Evolutionary conservation across 2,113 vertebrate genomes (phyloP).

Genomic region (Periophthalmodon schlosseri): DNA sequence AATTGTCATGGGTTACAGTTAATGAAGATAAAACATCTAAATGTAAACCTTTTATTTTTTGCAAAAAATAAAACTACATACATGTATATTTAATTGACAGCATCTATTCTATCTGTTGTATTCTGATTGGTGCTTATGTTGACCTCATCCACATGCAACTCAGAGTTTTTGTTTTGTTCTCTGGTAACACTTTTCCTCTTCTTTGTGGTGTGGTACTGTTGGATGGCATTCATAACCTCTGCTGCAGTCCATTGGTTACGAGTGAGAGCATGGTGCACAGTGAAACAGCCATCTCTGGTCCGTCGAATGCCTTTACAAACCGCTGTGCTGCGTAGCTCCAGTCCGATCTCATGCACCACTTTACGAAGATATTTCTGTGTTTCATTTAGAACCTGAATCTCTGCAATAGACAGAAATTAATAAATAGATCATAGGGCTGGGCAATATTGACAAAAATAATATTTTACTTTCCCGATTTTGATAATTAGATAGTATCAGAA

Average conservation of each 20-base stretch:
- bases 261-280: slow-evolving; percentile 80
- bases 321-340: slow-evolving; percentile 88
- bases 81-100: background rate
- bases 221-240: slow-evolving; percentile 74
- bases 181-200: slow-evolving; percentile 3
- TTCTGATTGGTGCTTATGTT: background rate
- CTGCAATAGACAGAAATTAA: slow-evolving; percentile 62
- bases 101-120: background rate
- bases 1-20: no score
- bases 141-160: slow-evolving; percentile 1
- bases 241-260: slow-evolving; percentile 82
- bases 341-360: slow-evolving; percentile 88
- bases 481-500: background rate
- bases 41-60: background rate
- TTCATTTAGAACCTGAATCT: slow-evolving; percentile 91
- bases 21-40: no score
- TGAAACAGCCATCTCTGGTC: slow-evolving; percentile 84
- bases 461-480: background rate
- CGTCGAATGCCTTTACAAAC: slow-evolving; percentile 86
- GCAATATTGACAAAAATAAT: background rate
- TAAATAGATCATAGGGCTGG: background rate
- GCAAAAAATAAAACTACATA: background rate
- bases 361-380: slow-evolving; percentile 88
- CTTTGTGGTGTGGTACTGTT: slow-evolving; percentile 44
- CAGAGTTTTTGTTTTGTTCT: background rate